phyloP scores from a whole-genome alignment of 2,888 invertebrate genomes.

The Cataglyphis rosenhaueri region DNA sequence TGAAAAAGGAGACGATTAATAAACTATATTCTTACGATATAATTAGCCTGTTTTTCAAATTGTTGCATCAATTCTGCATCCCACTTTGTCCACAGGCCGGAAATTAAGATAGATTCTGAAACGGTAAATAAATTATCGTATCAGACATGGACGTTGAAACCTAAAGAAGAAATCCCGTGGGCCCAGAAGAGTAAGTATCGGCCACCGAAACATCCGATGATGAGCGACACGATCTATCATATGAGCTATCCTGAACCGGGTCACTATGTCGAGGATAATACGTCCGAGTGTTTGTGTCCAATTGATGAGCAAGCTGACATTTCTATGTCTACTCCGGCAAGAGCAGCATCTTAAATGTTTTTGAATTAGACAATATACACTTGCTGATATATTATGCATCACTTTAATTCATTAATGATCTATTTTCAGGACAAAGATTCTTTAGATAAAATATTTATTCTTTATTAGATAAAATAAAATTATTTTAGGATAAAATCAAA shows the following conservation, averaged over 20 bases:
- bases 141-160: slow-evolving; percentile 77
- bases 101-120: slow-evolving; percentile 79
- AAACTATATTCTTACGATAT: not conserved
- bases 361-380: not conserved
- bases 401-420: not conserved
- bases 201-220: slow-evolving; percentile 78
- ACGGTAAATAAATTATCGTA: slow-evolving; percentile 83
- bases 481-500: not conserved
- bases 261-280: slow-evolving; percentile 76
- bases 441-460: not conserved
- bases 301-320: not conserved
- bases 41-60: not conserved
- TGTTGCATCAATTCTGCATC: not conserved
- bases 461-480: slow-evolving; percentile 26
- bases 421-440: not conserved
- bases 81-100: slow-evolving; percentile 69
- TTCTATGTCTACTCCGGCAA: not conserved
- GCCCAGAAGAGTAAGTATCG: slow-evolving; percentile 76
- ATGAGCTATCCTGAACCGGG: slow-evolving; percentile 83
- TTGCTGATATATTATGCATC: not conserved
- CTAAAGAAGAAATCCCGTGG: slow-evolving; percentile 81
- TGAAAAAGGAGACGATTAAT: not conserved
- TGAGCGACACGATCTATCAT: slow-evolving; percentile 79
- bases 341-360: not conserved
- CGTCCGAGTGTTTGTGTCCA: slow-evolving; percentile 34